Conservation (phyloP, 2,113 vertebrate species). For the Aptenodytes patagonicus region DNA sequence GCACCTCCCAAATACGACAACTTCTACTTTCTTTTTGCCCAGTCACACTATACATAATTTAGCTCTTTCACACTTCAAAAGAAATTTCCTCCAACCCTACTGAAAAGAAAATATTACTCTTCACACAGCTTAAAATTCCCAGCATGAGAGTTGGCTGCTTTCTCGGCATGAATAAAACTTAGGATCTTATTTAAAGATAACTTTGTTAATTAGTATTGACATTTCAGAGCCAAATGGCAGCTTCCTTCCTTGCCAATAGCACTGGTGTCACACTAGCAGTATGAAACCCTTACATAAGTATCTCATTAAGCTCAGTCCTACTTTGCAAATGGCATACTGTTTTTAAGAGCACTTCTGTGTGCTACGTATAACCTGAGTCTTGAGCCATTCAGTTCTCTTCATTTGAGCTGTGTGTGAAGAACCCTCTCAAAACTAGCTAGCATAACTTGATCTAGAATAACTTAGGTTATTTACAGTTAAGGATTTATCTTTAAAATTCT, state of each 20-base stretch:
- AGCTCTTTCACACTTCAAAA: neutral
- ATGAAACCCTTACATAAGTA: neutral
- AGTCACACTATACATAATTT: neutral
- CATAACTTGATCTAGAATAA: neutral
- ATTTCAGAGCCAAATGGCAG: neutral
- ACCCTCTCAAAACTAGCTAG: neutral
- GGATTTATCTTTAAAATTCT: neutral
- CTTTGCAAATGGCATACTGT: neutral
- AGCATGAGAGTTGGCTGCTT: neutral
- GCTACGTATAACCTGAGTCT: neutral
- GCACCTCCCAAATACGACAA: neutral
- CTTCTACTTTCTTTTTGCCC: neutral
- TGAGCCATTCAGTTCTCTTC: neutral
- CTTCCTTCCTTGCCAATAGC: neutral
- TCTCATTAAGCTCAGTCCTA: neutral
- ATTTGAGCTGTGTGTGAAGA: neutral
- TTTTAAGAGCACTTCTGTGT: neutral
- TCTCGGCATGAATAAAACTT: neutral
- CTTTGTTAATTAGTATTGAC: constrained; percentile 6
- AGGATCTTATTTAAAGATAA: neutral
- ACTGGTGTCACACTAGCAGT: neutral
- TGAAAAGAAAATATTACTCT: neutral
- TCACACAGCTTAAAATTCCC: neutral
- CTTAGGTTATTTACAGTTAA: neutral
- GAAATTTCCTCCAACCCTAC: neutral